Evolutionary conservation across 2,888 invertebrate genomes (phyloP).

Genomic region (Callimorpha dominula): DNA sequence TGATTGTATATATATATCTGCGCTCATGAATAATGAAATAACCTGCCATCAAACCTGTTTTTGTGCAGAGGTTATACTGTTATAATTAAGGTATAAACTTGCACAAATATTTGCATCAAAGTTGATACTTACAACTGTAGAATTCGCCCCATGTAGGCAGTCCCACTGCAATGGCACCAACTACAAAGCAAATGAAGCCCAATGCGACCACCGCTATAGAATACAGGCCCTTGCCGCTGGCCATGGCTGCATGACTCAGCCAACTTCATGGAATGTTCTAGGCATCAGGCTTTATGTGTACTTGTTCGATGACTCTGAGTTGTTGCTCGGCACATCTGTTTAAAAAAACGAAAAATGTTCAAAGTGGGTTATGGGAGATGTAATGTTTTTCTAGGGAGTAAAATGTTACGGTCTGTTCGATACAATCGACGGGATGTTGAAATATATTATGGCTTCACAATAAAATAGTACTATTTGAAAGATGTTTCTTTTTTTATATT

Average conservation of each 20-base stretch:
- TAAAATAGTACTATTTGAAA: not conserved
- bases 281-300: constrained; percentile 69
- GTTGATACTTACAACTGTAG: constrained; percentile 87
- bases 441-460: not conserved
- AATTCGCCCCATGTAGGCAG: constrained; percentile 96
- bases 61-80: not conserved
- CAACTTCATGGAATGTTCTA: constrained; percentile 65
- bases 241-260: constrained; percentile 87
- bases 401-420: too few species aligned
- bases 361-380: not conserved
- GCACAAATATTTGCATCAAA: not conserved
- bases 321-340: constrained; percentile 63
- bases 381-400: not conserved
- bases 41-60: constrained; percentile 1
- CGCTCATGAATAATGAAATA: not conserved
- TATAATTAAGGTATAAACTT: not conserved
- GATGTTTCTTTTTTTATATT: not conserved
- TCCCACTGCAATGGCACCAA: constrained; percentile 94
- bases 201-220: constrained; percentile 89
- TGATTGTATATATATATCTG: not conserved
- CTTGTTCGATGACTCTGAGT: constrained; percentile 45
- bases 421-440: too few species aligned
- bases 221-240: constrained; percentile 89
- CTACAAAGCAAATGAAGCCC: constrained; percentile 92
- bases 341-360: constrained; percentile 21